Evolutionary conservation across 2,113 vertebrate genomes (phyloP), one percentile per base, ranked within the genome.

Genomic region (Symphodus melops): DNA sequence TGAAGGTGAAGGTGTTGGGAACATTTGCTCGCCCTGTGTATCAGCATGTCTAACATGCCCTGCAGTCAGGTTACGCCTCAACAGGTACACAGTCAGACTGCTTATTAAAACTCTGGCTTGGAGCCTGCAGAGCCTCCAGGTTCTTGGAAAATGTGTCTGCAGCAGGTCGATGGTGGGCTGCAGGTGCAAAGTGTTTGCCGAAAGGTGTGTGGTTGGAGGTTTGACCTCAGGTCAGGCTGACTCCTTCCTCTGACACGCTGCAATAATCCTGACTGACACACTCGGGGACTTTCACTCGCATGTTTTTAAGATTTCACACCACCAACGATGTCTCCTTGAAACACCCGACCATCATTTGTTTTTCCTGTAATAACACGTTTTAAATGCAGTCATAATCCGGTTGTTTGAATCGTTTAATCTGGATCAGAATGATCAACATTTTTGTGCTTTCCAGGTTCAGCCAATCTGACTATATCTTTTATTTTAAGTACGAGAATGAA

Each of bases 71-170:
- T 68, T 13, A 42, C 39, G 11, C 73, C 59, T 84, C 78, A 66
- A 77, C 88, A 79, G 77, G 66, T 73, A 9, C 85, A 44, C 76
- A 19, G 61, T 75, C 67, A 66, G 59, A 59, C 72, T 77, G 76
- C 78, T 86, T 65, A 90, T 88, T 90, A 86, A 88, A 88, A 81
- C 25, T 25, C 10, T 73, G 81, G 86, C 88, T 73, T 1, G 0
- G 0, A 74, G 76, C 76, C 83, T 53, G 28, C 64, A 42, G 5
- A 66, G 56, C 58, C 56, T 48, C 36, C 3, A n/a, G 65, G 69
- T 5, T 25, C 20, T 36, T 56, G 16, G 53, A 10, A 11, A 57
- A 60, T 3, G 5, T 5, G 62, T 44, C 69, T 53, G 59, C 55
- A 70, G 59, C 55, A 70, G 82, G 49, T 37, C 13, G 55, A 60